Conservation (phyloP, 64 coral and sea anemone genomes). For the Montipora foliosa region DNA sequence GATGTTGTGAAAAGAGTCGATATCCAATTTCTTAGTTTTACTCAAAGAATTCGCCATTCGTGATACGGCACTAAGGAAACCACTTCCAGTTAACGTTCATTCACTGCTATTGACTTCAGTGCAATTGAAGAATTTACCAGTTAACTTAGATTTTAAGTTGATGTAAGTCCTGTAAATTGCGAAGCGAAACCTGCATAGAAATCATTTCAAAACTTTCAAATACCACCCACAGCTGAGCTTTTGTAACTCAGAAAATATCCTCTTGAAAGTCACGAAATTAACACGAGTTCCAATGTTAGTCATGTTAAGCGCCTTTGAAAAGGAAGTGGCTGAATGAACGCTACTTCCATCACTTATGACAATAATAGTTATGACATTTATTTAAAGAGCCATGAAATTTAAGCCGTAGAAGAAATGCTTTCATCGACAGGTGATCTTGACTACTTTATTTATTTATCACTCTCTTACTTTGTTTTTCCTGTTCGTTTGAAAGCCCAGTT, state of each 20-base stretch:
- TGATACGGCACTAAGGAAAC: neutral
- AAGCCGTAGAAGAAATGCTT: neutral
- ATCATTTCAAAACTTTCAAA: too few species aligned
- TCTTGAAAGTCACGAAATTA: too few species aligned
- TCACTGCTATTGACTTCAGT: neutral
- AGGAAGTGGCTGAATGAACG: too few species aligned
- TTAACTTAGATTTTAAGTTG: too few species aligned
- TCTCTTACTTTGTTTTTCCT: neutral
- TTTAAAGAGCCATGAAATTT: neutral
- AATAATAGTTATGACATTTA: neutral
- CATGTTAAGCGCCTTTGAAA: too few species aligned
- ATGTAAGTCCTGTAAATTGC: too few species aligned
- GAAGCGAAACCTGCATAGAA: too few species aligned
- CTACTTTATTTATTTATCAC: constrained; percentile 33
- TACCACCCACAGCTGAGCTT: constrained; percentile 1
- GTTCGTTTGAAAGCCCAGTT: neutral
- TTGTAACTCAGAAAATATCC: neutral
- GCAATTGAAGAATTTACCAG: neutral
- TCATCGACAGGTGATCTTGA: neutral
- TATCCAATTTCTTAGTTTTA: neutral
- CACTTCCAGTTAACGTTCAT: neutral
- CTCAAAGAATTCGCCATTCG: neutral
- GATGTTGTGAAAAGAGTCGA: neutral
- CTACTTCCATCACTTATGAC: too few species aligned
- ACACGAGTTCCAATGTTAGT: too few species aligned